Conservation (phyloP, 2,888 invertebrate genomes). For the Strigamia crassipes region DNA sequence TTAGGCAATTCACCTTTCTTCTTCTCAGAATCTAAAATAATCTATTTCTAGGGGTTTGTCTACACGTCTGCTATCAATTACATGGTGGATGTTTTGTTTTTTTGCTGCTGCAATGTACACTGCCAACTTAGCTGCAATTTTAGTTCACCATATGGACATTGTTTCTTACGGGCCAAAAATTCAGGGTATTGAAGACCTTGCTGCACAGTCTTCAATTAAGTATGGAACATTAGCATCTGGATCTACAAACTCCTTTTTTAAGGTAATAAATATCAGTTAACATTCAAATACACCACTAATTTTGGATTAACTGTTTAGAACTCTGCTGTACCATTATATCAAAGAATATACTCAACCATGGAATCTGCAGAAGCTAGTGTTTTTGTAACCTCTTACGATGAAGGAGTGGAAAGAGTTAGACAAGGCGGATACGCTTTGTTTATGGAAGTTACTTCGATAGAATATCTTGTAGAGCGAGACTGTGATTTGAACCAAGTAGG, state of each 20-base stretch:
- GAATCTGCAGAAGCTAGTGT: slow-evolving; percentile 58
- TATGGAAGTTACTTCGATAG: slow-evolving; percentile 97
- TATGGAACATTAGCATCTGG: slow-evolving; percentile 93
- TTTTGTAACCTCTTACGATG: slow-evolving; percentile 72
- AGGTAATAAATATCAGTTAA: slow-evolving; percentile 64
- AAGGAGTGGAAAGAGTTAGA: slow-evolving; percentile 84
- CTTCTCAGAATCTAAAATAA: too few species aligned
- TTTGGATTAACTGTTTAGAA: not conserved
- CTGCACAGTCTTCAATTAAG: slow-evolving; percentile 94
- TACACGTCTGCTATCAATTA: slow-evolving; percentile 84
- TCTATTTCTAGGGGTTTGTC: slow-evolving; percentile 72
- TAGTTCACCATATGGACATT: slow-evolving; percentile 85
- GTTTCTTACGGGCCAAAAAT: slow-evolving; percentile 77
- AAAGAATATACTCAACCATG: slow-evolving; percentile 63
- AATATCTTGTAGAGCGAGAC: slow-evolving; percentile 87
- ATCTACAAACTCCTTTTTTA: slow-evolving; percentile 91
- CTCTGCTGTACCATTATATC: slow-evolving; percentile 48
- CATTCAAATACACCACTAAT: not conserved
- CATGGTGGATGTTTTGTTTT: slow-evolving; percentile 91
- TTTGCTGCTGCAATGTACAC: slow-evolving; percentile 97
- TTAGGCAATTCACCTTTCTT: too few species aligned
- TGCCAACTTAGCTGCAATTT: slow-evolving; percentile 90
- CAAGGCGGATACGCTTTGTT: slow-evolving; percentile 87
- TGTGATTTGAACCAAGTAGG: slow-evolving; percentile 90
- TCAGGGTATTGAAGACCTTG: slow-evolving; percentile 91